These are phyloP conservation scores for Pelodytes ibericus DNA, from an alignment of 2,797 vertebrate species.

Conservation along the genomic window DNA sequence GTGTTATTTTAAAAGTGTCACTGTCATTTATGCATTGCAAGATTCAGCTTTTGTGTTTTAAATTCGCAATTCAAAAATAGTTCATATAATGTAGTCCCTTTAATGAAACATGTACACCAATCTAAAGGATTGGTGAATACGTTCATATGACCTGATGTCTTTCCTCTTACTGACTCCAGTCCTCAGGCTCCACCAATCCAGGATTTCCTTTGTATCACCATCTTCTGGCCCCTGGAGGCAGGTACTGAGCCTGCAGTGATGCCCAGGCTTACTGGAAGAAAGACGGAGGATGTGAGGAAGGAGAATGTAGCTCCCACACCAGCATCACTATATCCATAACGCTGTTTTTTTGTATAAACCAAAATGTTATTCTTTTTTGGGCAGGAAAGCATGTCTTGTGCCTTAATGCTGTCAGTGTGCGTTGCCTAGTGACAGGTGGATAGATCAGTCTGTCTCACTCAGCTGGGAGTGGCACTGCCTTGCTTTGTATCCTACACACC, in stretches of 20 bases:
- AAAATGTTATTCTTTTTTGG: no score
- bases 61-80: no score
- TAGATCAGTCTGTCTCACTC: slow-evolving; percentile 13
- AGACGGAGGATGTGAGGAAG: not conserved
- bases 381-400: not conserved
- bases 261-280: not conserved
- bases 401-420: slow-evolving; percentile 8
- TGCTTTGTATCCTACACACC: slow-evolving; percentile 27
- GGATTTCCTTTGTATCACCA: slow-evolving; percentile 53
- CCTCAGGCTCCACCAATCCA: slow-evolving; percentile 48
- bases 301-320: not conserved
- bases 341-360: no score
- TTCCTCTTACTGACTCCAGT: slow-evolving; percentile 37
- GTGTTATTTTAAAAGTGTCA: no score
- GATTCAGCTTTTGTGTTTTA: no score
- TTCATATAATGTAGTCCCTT: no score
- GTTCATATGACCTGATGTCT: not conserved
- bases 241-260: slow-evolving; percentile 27
- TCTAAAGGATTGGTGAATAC: no score
- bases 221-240: slow-evolving; percentile 38
- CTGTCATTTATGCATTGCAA: no score
- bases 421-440: slow-evolving; percentile 53
- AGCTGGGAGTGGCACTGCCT: slow-evolving; percentile 48
- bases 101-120: no score
- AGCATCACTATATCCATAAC: not conserved